A percentile compares a stretch with the other conserved stretches of the same genome.
Evolutionary conservation across 2,888 invertebrate genomes (phyloP).

Genomic region (Steromphala cineraria): DNA sequence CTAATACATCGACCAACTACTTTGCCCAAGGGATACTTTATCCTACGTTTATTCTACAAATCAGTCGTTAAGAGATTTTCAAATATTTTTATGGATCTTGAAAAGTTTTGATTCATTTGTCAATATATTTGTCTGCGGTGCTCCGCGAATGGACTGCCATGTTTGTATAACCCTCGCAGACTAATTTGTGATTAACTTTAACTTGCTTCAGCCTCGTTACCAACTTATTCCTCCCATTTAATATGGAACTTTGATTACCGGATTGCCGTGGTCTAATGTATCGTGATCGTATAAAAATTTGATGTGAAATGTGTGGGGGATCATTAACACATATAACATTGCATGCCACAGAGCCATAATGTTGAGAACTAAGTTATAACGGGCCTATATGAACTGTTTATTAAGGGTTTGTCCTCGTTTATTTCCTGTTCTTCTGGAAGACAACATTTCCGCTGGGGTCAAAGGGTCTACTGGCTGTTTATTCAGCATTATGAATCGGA

Average conservation of each 20-base stretch:
- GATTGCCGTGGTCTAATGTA: neutral
- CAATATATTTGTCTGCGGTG: conserved; percentile 5
- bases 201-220: neutral
- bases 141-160: neutral
- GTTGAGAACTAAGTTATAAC: neutral
- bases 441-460: neutral
- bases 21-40: neutral
- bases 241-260: neutral
- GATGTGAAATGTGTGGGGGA: neutral
- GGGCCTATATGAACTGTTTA: neutral
- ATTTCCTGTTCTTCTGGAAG: conserved; percentile 1
- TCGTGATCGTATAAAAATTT: neutral
- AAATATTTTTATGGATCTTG: conserved; percentile 3
- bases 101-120: conserved; percentile 3
- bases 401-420: neutral
- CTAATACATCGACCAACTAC: neutral
- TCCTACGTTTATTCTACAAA: conserved; percentile 1
- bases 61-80: conserved; percentile 8
- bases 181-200: conserved; percentile 8
- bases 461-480: neutral
- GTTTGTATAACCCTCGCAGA: neutral
- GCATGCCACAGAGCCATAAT: neutral
- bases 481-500: neutral
- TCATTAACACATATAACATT: conserved; percentile 5
- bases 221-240: neutral